Evolutionary conservation across 2,113 vertebrate species (phyloP).

Genomic region (Brachionichthys hirsutus): DNA sequence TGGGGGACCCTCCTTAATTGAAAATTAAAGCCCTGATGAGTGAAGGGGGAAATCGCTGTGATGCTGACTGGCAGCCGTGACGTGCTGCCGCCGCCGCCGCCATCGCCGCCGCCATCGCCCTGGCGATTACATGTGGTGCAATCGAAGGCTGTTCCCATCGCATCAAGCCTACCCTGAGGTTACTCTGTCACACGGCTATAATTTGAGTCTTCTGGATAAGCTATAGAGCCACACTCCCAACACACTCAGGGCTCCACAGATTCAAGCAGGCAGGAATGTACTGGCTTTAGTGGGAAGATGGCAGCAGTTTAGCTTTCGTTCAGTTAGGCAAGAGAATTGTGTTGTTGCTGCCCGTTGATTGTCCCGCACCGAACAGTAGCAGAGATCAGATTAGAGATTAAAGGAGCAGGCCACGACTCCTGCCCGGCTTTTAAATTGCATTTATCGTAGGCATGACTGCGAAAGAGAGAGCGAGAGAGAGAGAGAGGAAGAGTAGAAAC

Average conservation of each 20-base stretch:
- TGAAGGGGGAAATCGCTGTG: slow-evolving; percentile 22
- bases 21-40: slow-evolving; percentile 62
- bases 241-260: slow-evolving; percentile 12
- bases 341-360: slow-evolving; percentile 4
- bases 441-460: neutral
- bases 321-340: slow-evolving; percentile 1
- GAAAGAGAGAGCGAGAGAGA: neutral
- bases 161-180: too few species aligned
- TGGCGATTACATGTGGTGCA: neutral
- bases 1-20: slow-evolving; percentile 55
- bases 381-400: too few species aligned
- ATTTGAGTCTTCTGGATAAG: slow-evolving; percentile 17
- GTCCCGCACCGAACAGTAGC: neutral
- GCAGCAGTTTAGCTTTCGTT: slow-evolving; percentile 3
- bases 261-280: slow-evolving; percentile 17
- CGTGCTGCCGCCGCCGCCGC: slow-evolving; percentile 11
- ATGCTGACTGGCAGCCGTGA: slow-evolving; percentile 34
- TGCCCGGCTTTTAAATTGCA: neutral
- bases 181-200: too few species aligned
- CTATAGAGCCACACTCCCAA: slow-evolving; percentile 12
- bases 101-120: slow-evolving; percentile 8
- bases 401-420: too few species aligned
- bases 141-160: too few species aligned
- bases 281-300: slow-evolving; percentile 10
- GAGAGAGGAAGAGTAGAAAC: neutral